A percentile compares a stretch with the other conserved stretches of the same genome.
Evolutionary conservation across 2,888 invertebrate genomes (phyloP).

Genomic region (Aphidius colemani): DNA sequence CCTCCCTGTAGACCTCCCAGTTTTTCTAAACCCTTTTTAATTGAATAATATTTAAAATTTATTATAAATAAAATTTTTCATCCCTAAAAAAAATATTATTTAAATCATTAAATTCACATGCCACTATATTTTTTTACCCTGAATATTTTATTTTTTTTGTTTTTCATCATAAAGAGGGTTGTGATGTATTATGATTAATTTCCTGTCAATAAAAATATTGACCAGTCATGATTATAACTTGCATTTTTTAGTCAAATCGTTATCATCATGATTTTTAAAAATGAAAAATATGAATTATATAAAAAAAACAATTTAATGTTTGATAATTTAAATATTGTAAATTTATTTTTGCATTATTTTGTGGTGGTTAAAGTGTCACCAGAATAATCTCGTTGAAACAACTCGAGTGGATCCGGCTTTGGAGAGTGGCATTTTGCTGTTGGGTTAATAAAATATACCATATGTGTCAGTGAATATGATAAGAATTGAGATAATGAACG

Average conservation of each 20-base stretch:
- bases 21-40: constrained; percentile 38
- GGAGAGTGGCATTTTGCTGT: constrained; percentile 18
- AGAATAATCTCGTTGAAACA: constrained; percentile 16
- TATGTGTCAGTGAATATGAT: constrained; percentile 39
- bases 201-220: constrained; percentile 52
- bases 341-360: background rate
- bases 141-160: constrained; percentile 10
- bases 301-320: too few species aligned
- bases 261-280: background rate
- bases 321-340: too few species aligned
- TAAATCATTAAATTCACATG: constrained; percentile 7
- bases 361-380: background rate
- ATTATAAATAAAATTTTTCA: constrained; percentile 22
- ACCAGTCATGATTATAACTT: constrained; percentile 57
- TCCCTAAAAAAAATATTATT: constrained; percentile 4
- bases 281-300: background rate
- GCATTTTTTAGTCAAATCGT: constrained; percentile 32
- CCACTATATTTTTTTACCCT: background rate
- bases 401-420: constrained; percentile 18
- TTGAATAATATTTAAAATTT: constrained; percentile 16
- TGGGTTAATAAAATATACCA: constrained; percentile 39
- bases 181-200: constrained; percentile 56
- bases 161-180: constrained; percentile 24
- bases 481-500: constrained; percentile 37
- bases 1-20: constrained; percentile 50